phyloP scores from a whole-genome alignment of 2,888 invertebrate species.

The Campoletis raptor region DNA sequence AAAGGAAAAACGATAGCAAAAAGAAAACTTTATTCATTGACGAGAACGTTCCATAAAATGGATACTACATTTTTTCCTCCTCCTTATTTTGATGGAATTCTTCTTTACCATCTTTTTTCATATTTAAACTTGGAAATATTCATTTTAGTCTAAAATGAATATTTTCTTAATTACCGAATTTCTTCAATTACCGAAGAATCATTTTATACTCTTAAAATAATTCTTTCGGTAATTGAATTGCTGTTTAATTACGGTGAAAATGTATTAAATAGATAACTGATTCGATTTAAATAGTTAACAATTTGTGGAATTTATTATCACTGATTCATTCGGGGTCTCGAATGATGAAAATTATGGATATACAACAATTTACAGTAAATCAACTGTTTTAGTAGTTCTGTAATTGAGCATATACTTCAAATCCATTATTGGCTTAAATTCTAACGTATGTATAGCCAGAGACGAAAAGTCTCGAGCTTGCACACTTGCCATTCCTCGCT shows the following conservation, averaged over 20 bases:
- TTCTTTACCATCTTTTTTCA: not conserved
- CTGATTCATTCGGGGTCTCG: not conserved
- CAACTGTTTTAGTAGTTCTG: not conserved
- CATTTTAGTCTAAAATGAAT: no score
- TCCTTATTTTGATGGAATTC: not conserved
- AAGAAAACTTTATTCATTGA: not conserved
- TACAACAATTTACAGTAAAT: not conserved
- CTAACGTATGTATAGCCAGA: not conserved
- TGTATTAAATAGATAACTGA: no score
- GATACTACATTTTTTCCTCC: not conserved
- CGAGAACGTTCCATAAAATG: not conserved
- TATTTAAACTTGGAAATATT: no score
- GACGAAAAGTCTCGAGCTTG: constrained; percentile 2
- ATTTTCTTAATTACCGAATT: no score
- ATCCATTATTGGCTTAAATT: constrained; percentile 16
- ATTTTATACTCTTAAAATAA: no score
- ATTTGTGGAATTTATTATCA: no score
- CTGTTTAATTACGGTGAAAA: not conserved
- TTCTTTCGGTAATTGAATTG: not conserved
- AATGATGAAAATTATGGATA: not conserved
- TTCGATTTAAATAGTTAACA: no score
- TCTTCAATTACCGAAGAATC: no score
- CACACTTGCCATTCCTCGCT: not conserved
- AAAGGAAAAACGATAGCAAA: not conserved
- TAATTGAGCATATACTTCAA: not conserved